phyloP scores from a whole-genome alignment of 2,888 invertebrate species.

The Folsomia candida region DNA sequence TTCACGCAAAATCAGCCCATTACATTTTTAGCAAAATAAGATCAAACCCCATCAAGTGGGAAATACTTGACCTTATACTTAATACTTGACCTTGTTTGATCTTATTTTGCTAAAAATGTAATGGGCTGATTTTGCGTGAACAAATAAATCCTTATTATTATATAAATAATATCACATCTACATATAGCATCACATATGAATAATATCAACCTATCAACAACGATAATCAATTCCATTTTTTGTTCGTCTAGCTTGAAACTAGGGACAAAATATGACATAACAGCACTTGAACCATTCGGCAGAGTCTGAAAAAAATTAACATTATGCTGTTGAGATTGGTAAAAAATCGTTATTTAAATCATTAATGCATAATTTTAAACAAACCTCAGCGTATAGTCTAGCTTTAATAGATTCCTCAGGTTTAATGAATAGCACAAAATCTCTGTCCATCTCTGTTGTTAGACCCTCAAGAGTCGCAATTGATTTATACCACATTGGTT shows the following conservation, averaged over 20 bases:
- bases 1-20: too few relatives aligned
- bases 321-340: neutral
- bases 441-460: slow-evolving; percentile 50
- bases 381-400: slow-evolving; percentile 56
- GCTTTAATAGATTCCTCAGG: slow-evolving; percentile 56
- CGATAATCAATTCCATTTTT: slow-evolving; percentile 53
- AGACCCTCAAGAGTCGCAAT: slow-evolving; percentile 26
- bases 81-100: too few relatives aligned
- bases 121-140: too few relatives aligned
- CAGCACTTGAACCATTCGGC: slow-evolving; percentile 27
- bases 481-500: slow-evolving; percentile 36
- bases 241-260: slow-evolving; percentile 53
- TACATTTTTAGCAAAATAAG: too few relatives aligned
- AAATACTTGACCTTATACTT: too few relatives aligned
- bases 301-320: slow-evolving; percentile 22
- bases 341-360: neutral
- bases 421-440: slow-evolving; percentile 54
- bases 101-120: too few relatives aligned
- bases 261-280: slow-evolving; percentile 53
- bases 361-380: neutral
- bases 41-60: too few relatives aligned
- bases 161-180: too few relatives aligned
- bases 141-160: too few relatives aligned
- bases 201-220: too few relatives aligned
- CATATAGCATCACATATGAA: too few relatives aligned